Percentiles rank a stretch among this genome's conserved stretches.
Conservation (phyloP, 2,113 vertebrate species). For the Pteronura brasiliensis region DNA sequence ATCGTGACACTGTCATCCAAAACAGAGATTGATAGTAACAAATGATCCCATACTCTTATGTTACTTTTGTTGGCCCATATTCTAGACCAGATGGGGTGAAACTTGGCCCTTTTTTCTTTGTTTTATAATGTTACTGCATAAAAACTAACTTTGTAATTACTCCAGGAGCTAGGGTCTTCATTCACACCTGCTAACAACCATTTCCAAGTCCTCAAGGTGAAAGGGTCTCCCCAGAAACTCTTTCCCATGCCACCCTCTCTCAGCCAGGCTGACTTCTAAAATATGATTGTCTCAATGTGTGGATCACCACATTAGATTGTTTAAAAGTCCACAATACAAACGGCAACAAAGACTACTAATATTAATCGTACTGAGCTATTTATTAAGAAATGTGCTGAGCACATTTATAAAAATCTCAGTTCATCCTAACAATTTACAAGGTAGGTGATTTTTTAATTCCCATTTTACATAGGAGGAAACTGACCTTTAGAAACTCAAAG, state of each 20-base stretch:
- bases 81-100: neutral
- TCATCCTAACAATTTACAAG: neutral
- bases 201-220: neutral
- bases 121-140: neutral
- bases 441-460: neutral
- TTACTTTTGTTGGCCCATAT: neutral
- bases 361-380: neutral
- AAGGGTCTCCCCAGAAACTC: neutral
- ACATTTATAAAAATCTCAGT: neutral
- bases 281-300: neutral
- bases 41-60: neutral
- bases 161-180: neutral
- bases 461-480: neutral
- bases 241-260: neutral
- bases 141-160: neutral
- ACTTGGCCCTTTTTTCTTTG: neutral
- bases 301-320: neutral
- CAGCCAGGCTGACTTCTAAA: neutral
- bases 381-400: neutral
- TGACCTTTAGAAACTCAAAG: neutral
- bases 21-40: neutral
- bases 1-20: neutral
- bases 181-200: neutral
- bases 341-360: neutral
- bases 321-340: neutral